These are phyloP conservation scores for Menidia beryllina DNA, from an alignment of 2,113 vertebrate species.

Conservation along the genomic window DNA sequence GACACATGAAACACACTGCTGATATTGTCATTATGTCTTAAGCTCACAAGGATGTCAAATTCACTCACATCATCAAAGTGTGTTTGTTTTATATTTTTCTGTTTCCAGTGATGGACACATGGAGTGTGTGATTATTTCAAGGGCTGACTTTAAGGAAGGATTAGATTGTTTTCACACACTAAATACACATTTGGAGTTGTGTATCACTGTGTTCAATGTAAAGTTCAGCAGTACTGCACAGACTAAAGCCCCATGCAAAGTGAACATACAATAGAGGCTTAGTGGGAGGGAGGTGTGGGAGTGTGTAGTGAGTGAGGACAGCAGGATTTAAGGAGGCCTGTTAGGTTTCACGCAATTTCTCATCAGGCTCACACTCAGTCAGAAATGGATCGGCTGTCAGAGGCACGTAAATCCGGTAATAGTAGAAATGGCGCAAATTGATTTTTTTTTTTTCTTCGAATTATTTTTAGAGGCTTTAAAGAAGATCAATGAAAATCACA, in stretches of 20 bases:
- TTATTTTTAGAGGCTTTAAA: too few species aligned
- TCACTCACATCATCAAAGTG: background rate
- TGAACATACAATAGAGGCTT: slow-evolving; percentile 43
- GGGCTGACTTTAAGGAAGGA: background rate
- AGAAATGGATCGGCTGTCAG: too few species aligned
- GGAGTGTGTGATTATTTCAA: background rate
- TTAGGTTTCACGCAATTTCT: slow-evolving; percentile 1
- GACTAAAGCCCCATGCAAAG: slow-evolving; percentile 54
- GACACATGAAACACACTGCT: background rate
- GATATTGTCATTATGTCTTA: background rate
- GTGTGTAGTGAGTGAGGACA: slow-evolving; percentile 1
- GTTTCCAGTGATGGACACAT: background rate
- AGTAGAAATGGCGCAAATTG: too few species aligned
- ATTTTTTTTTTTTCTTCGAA: too few species aligned
- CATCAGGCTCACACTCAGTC: too few species aligned
- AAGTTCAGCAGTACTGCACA: slow-evolving; percentile 41
- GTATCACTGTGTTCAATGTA: background rate
- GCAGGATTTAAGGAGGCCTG: slow-evolving; percentile 61
- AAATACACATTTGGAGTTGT: background rate
- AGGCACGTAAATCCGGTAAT: too few species aligned
- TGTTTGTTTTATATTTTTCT: background rate
- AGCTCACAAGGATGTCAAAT: background rate
- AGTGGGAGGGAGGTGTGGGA: slow-evolving; percentile 11
- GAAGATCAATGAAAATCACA: background rate
- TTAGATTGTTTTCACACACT: background rate